phyloP scores from a whole-genome alignment of 1,140 invertebrate species.

The Chironomus striatipennis region DNA sequence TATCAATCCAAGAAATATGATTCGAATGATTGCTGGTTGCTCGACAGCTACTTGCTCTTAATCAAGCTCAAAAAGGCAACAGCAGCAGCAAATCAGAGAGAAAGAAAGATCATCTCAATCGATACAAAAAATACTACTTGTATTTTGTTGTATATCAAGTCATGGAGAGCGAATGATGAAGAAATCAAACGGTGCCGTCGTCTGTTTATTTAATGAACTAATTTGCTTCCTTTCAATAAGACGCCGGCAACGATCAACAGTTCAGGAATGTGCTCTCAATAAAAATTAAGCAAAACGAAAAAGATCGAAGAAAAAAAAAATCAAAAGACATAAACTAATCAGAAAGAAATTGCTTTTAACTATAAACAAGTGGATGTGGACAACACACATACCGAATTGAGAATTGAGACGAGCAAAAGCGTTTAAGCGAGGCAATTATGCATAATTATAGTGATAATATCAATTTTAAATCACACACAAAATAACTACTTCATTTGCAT shows the following conservation, averaged over 20 bases:
- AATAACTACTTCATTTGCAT: conserved; percentile 21
- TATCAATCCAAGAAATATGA: background rate
- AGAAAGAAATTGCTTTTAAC: conserved; percentile 13
- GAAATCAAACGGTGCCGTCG: conserved; percentile 11
- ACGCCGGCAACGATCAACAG: background rate
- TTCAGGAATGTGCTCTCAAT: conserved; percentile 6
- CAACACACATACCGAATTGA: too few species aligned
- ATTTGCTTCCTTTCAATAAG: conserved; percentile 14
- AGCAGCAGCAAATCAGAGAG: background rate
- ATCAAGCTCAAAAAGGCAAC: background rate
- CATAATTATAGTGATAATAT: conserved; percentile 23
- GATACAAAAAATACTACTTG: background rate
- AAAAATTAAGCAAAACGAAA: conserved; percentile 15
- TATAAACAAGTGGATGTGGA: background rate
- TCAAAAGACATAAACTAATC: conserved; percentile 11
- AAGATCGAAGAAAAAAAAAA: background rate
- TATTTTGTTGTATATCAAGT: too few species aligned
- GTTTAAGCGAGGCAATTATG: conserved; percentile 19
- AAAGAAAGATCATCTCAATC: background rate
- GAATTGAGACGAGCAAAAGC: background rate
- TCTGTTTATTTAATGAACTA: conserved; percentile 14
- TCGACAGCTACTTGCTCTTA: conserved; percentile 2
- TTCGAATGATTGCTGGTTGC: background rate
- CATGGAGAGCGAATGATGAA: background rate
- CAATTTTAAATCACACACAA: conserved; percentile 23